phyloP scores from a whole-genome alignment of 2,888 invertebrate species.

The Volucella inanis region DNA sequence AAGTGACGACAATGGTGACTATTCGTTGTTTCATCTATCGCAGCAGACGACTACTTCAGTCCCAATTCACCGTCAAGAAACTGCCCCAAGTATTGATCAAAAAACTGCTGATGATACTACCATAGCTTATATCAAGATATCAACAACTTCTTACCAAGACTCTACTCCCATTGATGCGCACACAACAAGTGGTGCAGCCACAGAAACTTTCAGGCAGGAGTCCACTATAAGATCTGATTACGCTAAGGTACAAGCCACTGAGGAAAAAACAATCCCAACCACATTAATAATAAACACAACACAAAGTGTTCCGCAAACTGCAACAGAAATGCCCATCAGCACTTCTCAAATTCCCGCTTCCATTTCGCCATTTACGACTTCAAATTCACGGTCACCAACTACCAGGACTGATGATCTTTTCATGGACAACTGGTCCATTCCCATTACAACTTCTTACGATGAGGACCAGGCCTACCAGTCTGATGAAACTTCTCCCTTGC shows the following conservation, averaged over 20 bases:
- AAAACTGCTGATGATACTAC: background rate
- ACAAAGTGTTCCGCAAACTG: background rate
- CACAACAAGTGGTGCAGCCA: background rate
- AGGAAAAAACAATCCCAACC: background rate
- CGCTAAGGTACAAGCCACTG: background rate
- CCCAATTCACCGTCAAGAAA: background rate
- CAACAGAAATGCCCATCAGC: background rate
- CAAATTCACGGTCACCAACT: background rate
- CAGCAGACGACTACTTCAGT: slow-evolving; percentile 49
- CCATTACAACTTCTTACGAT: background rate
- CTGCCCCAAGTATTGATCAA: background rate
- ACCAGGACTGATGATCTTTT: slow-evolving; percentile 40
- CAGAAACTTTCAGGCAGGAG: background rate
- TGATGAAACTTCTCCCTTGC: background rate
- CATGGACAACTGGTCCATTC: slow-evolving; percentile 38
- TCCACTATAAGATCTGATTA: background rate
- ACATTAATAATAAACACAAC: background rate
- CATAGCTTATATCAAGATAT: background rate
- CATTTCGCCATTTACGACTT: background rate
- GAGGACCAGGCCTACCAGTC: background rate
- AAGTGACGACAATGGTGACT: background rate
- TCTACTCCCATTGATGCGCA: background rate
- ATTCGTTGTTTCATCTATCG: slow-evolving; percentile 40
- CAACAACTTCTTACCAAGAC: slow-evolving; percentile 26
- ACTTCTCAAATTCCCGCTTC: background rate